These are phyloP conservation scores for Ctena decussata DNA, from an alignment of 2,888 invertebrate species.

Conservation along the genomic window DNA sequence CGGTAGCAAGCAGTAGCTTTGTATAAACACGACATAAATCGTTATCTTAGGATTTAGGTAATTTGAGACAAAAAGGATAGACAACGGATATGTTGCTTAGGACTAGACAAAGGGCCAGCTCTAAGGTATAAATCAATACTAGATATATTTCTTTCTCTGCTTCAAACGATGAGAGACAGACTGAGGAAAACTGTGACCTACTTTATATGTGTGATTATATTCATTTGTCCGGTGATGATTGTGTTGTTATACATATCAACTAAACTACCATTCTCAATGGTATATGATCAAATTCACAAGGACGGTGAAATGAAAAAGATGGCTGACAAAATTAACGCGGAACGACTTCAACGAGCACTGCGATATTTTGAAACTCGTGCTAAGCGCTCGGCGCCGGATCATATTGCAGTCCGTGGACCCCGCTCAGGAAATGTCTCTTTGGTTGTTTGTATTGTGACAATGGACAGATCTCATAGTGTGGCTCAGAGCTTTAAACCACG, in stretches of 20 bases:
- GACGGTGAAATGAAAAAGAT: slow-evolving; percentile 26
- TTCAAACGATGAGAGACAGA: too few relatives aligned
- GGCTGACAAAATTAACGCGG: slow-evolving; percentile 45
- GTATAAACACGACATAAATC: too few relatives aligned
- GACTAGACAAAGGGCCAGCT: too few relatives aligned
- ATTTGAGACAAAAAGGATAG: too few relatives aligned
- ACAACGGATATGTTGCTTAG: too few relatives aligned
- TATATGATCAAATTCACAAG: slow-evolving; percentile 42
- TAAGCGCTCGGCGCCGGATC: neutral
- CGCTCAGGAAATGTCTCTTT: slow-evolving; percentile 23
- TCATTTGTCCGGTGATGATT: neutral
- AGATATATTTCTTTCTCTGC: too few relatives aligned
- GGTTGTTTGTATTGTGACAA: slow-evolving; percentile 76
- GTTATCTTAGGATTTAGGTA: too few relatives aligned
- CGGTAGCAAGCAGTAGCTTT: too few relatives aligned
- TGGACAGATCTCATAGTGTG: slow-evolving; percentile 67
- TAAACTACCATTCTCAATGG: slow-evolving; percentile 55
- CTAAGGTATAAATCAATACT: too few relatives aligned
- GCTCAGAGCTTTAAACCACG: slow-evolving; percentile 59
- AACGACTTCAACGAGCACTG: slow-evolving; percentile 46
- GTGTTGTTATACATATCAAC: neutral
- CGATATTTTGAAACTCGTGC: slow-evolving; percentile 47
- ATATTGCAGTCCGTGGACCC: neutral
- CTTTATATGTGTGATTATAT: neutral
- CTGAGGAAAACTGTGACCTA: neutral